Base-by-base conservation (phyloP, 2,113 vertebrate genomes). In the Cricetomys ansorgei region DNA sequence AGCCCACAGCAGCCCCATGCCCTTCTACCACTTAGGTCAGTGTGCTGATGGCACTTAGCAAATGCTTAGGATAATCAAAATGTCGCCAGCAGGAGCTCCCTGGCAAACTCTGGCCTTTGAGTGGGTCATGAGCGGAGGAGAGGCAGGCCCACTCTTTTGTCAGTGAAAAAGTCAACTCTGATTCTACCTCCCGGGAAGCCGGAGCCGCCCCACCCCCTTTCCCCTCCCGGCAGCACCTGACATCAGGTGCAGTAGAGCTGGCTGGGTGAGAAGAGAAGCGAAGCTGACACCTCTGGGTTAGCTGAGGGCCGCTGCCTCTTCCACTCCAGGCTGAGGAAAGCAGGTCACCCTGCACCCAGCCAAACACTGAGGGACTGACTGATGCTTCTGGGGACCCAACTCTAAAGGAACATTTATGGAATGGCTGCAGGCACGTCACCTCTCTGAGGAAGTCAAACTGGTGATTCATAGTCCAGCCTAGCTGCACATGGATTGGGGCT, bases 221-320 rank as follows among this genome's bases (percentile, higher is more conserved):
- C n/a, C n/a, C n/a, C n/a, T n/a, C 7, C 3, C 0, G 88, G 87
- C 29, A 73, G 86, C 85, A 53, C 62, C 88, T 97, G 95, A 96
- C 62, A 8, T 11, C 43, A 59, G 89, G 84, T 43, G 83, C 59
- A 0, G 87, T 25, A 48, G 73, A 17, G 62, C 65, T 2, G 0
- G 55, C 77, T 11, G 84, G 79, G 93, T 90, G 96, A 96, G 96
- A 92, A 96, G 72, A n/a, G 67, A 48, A 80, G 86, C 64, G 67
- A 48, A 80, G 86, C 64, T 91, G 73, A 92, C 81, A 59, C 83
- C 62, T 89, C 87, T 25, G 55, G n/a, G 72, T 65, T n/a, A 5
- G 16, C 67, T 50, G 87, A 50, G 40, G 59, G 79, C 31, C 0
- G 45, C 16, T 31, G 70, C 40, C 79, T 27, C 96, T 45, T 93